These are phyloP conservation scores for Sebastes goodei DNA, from an alignment of 2,797 vertebrate species.

Conservation along the genomic window DNA sequence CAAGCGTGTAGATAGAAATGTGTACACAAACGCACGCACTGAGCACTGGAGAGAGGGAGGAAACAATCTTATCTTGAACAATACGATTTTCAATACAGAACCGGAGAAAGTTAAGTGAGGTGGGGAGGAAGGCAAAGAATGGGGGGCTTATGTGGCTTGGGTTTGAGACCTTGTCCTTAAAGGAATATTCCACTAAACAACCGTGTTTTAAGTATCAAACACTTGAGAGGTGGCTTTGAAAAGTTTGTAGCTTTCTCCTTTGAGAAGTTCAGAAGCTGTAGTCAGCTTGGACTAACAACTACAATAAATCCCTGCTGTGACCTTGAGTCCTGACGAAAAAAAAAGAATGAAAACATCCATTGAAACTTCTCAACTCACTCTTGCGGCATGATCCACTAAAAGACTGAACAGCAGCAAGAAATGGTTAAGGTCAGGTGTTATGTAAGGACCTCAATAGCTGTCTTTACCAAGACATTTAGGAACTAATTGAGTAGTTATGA, in stretches of 20 bases:
- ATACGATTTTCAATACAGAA: conserved; percentile 1
- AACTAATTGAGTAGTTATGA: background rate
- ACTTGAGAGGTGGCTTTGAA: background rate
- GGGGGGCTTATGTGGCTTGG: background rate
- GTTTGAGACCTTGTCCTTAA: background rate
- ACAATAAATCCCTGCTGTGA: background rate
- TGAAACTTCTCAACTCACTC: background rate
- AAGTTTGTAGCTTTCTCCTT: background rate
- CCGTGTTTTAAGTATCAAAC: background rate
- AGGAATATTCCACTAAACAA: background rate
- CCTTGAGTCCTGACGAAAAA: background rate
- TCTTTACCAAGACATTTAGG: background rate
- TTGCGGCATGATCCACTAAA: background rate
- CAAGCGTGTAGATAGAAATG: conserved; percentile 18
- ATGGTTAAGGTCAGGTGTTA: background rate
- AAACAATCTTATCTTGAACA: conserved; percentile 3
- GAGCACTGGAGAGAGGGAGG: background rate
- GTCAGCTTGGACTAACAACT: background rate
- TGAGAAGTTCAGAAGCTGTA: background rate
- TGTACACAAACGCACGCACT: background rate
- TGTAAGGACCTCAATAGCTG: background rate
- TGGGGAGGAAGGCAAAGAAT: background rate
- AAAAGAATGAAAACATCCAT: background rate
- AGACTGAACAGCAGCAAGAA: background rate
- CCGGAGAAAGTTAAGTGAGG: background rate